Conservation (phyloP, 1,140 invertebrate genomes). For the Zeugodacus cucurbitae region DNA sequence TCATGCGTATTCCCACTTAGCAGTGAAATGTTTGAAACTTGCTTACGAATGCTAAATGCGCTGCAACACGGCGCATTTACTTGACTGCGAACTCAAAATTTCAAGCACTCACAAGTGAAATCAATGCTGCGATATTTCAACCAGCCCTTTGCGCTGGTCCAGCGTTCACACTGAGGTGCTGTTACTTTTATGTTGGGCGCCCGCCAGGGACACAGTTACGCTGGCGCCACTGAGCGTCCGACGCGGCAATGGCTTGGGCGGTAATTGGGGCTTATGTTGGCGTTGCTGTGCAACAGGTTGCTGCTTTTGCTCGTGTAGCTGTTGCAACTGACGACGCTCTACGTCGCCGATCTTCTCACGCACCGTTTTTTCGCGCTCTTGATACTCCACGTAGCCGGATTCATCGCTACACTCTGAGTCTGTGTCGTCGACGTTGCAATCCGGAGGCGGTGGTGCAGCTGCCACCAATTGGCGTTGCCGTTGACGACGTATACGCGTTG, state of each 20-base stretch:
- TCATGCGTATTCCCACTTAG: too few species aligned
- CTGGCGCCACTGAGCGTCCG: constrained; percentile 45
- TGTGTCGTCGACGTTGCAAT: constrained; percentile 47
- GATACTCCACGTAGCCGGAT: constrained; percentile 70
- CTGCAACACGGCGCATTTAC: not conserved
- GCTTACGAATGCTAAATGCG: not conserved
- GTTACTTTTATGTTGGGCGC: too few species aligned
- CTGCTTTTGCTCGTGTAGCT: constrained; percentile 5
- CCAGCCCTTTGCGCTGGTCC: not conserved
- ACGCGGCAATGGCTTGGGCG: constrained; percentile 59
- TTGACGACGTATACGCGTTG: constrained; percentile 37
- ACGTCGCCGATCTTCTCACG: not conserved
- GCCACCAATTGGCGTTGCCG: constrained; percentile 9
- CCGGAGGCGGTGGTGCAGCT: not conserved
- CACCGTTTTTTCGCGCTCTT: constrained; percentile 50
- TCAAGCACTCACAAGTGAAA: not conserved
- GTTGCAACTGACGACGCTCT: not conserved
- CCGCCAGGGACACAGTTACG: not conserved
- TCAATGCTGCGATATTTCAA: too few species aligned
- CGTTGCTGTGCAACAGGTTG: constrained; percentile 22
- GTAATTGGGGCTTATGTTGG: constrained; percentile 51
- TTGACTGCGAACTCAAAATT: not conserved
- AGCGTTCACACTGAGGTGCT: not conserved
- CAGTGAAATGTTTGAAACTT: too few species aligned
- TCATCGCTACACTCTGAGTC: constrained; percentile 68